A percentile compares a stretch with the other conserved stretches of the same genome.
Evolutionary conservation across 2,113 vertebrate genomes (phyloP).

Genomic region (Tiliqua scincoides): DNA sequence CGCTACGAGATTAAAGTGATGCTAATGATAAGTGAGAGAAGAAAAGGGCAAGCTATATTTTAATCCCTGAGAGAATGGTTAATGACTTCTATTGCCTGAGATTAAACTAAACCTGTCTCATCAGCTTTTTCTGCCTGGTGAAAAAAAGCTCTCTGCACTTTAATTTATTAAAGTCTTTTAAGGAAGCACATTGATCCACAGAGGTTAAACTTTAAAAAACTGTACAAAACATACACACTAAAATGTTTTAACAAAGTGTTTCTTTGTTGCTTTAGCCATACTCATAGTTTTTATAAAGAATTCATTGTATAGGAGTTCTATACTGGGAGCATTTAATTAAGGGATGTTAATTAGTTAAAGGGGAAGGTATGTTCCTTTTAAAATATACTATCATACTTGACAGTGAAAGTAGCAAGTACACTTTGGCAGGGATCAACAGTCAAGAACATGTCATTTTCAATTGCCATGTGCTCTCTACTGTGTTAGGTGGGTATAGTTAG

Average conservation of each 20-base stretch:
- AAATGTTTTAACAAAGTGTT: constrained; percentile 92
- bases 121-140: constrained; percentile 99
- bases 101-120: constrained; percentile 99
- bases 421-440: constrained; percentile 44
- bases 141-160: constrained; percentile 97
- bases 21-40: constrained; percentile 99
- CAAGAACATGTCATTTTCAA: constrained; percentile 52
- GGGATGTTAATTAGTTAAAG: constrained; percentile 95
- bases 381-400: constrained; percentile 73
- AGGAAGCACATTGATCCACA: constrained; percentile 99
- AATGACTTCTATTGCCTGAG: constrained; percentile 99
- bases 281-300: constrained; percentile 85
- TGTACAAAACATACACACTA: constrained; percentile 89
- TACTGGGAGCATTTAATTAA: constrained; percentile 89
- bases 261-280: constrained; percentile 91
- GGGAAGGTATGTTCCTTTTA: constrained; percentile 86
- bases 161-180: constrained; percentile 99
- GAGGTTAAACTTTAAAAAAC: constrained; percentile 99
- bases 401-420: constrained; percentile 48
- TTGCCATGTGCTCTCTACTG: constrained; percentile 40
- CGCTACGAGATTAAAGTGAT: constrained; percentile 99
- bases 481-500: constrained; percentile 36
- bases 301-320: constrained; percentile 85
- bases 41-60: constrained; percentile 99
- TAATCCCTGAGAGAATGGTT: constrained; percentile 99